Evolutionary conservation across 2,113 vertebrate species (phyloP).

Genomic region (Panthera leo): DNA sequence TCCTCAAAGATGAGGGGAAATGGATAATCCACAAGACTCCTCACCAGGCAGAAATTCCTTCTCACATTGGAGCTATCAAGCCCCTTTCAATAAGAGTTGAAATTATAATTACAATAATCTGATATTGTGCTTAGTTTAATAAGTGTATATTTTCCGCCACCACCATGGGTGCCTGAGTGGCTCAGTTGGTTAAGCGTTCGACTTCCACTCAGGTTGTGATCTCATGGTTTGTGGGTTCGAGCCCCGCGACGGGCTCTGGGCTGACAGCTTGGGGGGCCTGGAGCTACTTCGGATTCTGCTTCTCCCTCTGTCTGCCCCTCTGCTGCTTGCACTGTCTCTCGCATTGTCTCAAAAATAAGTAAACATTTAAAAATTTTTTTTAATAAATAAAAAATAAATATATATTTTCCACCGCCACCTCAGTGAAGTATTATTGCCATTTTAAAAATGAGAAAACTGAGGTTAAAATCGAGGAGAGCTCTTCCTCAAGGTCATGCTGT

Average conservation of each 20-base stretch:
- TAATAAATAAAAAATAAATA: not conserved
- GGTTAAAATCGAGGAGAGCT: not conserved
- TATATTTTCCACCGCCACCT: not conserved
- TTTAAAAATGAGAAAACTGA: not conserved
- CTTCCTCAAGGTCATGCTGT: not conserved
- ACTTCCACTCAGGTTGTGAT: too few species aligned
- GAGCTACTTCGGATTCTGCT: too few species aligned
- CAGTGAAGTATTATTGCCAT: not conserved
- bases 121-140: not conserved
- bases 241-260: too few species aligned
- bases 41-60: not conserved
- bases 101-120: not conserved
- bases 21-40: not conserved
- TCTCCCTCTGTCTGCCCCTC: too few species aligned
- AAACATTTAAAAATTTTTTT: too few species aligned
- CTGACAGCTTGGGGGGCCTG: too few species aligned
- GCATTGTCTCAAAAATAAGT: too few species aligned
- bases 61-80: not conserved
- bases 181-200: too few species aligned
- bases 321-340: too few species aligned
- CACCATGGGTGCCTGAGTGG: not conserved
- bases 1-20: not conserved
- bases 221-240: too few species aligned
- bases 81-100: not conserved
- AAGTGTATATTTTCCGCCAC: not conserved